phyloP scores from a whole-genome alignment of 2,113 vertebrate species.

The Anhinga rufa region DNA sequence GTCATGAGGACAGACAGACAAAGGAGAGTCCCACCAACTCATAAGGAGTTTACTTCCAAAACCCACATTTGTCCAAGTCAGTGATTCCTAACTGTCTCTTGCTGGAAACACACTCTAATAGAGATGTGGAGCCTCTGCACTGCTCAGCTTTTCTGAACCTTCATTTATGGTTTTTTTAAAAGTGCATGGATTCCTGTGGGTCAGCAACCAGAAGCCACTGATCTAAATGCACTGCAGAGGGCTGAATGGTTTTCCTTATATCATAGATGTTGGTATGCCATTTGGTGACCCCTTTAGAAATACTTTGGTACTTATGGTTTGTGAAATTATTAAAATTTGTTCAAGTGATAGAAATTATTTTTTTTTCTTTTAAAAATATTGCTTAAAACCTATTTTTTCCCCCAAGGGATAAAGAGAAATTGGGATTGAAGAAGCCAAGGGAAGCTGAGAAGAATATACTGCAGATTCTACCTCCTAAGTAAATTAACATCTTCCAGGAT shows the following conservation, averaged over 20 bases:
- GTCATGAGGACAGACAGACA: not conserved
- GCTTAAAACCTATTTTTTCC: not conserved
- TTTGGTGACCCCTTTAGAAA: not conserved
- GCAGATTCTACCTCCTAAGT: not conserved
- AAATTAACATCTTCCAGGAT: not conserved
- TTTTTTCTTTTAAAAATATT: not conserved
- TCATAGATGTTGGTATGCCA: not conserved
- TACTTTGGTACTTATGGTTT: not conserved
- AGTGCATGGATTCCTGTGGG: not conserved
- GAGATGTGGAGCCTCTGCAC: not conserved
- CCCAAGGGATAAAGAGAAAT: not conserved
- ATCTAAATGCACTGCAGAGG: not conserved
- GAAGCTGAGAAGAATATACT: not conserved
- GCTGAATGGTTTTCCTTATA: not conserved
- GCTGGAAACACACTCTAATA: not conserved
- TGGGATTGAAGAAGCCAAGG: not conserved
- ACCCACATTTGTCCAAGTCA: not conserved
- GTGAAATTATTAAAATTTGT: not conserved
- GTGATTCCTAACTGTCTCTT: not conserved
- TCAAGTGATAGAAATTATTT: not conserved
- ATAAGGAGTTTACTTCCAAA: not conserved
- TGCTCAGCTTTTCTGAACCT: not conserved
- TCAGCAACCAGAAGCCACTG: not conserved
- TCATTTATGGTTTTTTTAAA: not conserved
- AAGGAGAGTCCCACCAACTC: not conserved